Evolutionary conservation across 2,113 vertebrate species (phyloP).

Genomic region (Loxodonta africana): DNA sequence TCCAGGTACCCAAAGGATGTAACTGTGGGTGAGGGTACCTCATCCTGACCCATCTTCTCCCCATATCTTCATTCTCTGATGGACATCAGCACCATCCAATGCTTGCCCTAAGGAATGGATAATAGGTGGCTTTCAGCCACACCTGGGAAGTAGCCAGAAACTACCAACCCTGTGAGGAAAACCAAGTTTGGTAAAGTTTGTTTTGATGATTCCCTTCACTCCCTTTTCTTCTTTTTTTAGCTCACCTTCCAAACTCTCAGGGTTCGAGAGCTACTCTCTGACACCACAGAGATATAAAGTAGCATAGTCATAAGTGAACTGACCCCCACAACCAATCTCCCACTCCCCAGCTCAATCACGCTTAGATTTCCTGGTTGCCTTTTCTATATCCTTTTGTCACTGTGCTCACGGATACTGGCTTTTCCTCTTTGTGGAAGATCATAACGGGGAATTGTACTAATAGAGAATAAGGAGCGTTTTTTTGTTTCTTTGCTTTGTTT

Average conservation of each 20-base stretch:
- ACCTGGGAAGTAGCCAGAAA: neutral
- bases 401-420: neutral
- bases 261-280: neutral
- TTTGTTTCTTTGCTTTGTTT: neutral
- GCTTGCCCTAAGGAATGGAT: neutral
- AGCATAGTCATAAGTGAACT: neutral
- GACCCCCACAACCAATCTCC: neutral
- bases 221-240: neutral
- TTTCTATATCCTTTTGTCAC: neutral
- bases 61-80: neutral
- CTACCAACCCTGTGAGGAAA: neutral
- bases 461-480: neutral
- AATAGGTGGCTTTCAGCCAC: neutral
- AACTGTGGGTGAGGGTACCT: neutral
- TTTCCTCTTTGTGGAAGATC: neutral
- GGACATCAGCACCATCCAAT: neutral
- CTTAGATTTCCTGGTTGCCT: neutral
- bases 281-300: neutral
- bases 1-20: neutral
- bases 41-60: neutral
- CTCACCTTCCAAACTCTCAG: neutral
- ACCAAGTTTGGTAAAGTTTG: neutral
- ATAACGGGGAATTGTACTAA: neutral
- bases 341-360: neutral
- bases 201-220: neutral